These are phyloP conservation scores for Dryobates pubescens DNA, from an alignment of 2,797 vertebrate genomes.

Conservation along the genomic window DNA sequence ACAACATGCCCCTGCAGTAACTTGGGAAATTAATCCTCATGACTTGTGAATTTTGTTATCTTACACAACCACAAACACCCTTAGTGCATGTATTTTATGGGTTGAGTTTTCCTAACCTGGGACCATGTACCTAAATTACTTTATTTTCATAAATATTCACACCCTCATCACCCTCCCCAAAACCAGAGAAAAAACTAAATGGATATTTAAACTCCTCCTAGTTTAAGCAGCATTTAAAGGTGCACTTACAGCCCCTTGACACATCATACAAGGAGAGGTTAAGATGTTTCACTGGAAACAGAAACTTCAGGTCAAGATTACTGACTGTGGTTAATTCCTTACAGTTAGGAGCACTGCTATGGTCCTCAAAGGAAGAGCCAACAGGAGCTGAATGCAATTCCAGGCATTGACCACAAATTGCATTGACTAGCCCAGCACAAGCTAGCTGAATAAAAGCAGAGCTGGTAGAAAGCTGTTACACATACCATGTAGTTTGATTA, in stretches of 20 bases:
- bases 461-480: not conserved
- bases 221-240: not conserved
- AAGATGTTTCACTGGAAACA: not conserved
- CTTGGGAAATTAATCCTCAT: not conserved
- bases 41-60: not conserved
- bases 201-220: not conserved
- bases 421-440: not conserved
- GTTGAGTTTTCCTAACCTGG: not conserved
- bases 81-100: not conserved
- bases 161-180: not conserved
- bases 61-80: not conserved
- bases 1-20: not conserved
- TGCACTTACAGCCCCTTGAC: not conserved
- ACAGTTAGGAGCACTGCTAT: slow-evolving; percentile 14
- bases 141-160: slow-evolving; percentile 18
- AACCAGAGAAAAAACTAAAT: not conserved
- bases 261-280: not conserved
- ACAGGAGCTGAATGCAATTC: not conserved
- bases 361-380: slow-evolving; percentile 41
- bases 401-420: slow-evolving; percentile 54
- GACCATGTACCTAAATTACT: not conserved
- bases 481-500: not conserved
- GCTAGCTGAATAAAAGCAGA: not conserved
- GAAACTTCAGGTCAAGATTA: slow-evolving; percentile 14
- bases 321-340: not conserved